Evolutionary conservation across 2,113 vertebrate species (phyloP).

Genomic region (Ictidomys tridecemlineatus): DNA sequence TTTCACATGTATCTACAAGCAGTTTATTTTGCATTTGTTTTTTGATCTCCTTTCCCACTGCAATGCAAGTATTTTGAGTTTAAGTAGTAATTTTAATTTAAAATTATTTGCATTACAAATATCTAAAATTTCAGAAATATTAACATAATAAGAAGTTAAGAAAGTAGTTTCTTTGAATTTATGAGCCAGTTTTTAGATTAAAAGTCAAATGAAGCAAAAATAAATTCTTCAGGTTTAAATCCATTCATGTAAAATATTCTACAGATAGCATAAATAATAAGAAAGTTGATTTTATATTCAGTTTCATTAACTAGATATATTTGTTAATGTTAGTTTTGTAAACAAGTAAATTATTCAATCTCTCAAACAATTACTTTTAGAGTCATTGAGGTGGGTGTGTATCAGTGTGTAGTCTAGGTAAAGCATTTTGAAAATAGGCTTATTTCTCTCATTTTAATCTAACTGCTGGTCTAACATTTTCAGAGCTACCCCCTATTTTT

Average conservation of each 20-base stretch:
- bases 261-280: neutral
- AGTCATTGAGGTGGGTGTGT: neutral
- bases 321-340: neutral
- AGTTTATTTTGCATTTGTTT: neutral
- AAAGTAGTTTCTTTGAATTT: constrained; percentile 21
- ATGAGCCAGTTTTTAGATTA: neutral
- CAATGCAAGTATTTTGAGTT: neutral
- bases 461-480: neutral
- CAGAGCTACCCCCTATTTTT: neutral
- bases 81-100: neutral
- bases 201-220: neutral
- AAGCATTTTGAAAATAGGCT: neutral
- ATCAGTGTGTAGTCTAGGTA: neutral
- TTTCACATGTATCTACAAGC: too few species aligned
- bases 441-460: neutral
- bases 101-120: neutral
- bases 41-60: neutral
- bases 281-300: neutral
- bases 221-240: neutral
- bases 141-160: neutral
- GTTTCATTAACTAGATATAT: neutral
- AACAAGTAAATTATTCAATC: neutral
- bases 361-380: neutral
- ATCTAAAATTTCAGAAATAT: neutral
- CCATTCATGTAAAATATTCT: neutral